Conservation (phyloP, 2,797 vertebrate species). For the Hippocampus kuda region DNA sequence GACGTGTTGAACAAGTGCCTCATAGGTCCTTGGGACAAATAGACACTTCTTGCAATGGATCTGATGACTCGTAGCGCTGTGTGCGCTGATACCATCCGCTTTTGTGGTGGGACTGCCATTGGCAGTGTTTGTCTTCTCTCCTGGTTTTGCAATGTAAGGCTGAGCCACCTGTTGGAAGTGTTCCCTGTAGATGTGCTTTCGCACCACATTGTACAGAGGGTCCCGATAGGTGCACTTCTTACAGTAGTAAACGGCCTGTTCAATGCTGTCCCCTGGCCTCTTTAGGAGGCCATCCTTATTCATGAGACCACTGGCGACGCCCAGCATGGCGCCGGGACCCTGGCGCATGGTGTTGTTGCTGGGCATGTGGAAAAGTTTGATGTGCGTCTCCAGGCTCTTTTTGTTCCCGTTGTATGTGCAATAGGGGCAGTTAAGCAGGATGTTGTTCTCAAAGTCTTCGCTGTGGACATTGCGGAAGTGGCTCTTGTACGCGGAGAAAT, state of each 20-base stretch:
- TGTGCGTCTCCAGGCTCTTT: conserved; percentile 98
- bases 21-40: conserved; percentile 93
- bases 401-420: conserved; percentile 99
- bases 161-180: conserved; percentile 98
- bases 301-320: conserved; percentile 71
- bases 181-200: conserved; percentile 99
- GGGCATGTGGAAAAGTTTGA: conserved; percentile 98
- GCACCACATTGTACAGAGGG: conserved; percentile 95
- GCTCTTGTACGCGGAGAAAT: conserved; percentile 99
- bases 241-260: conserved; percentile 99
- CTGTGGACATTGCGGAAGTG: conserved; percentile 99
- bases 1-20: conserved; percentile 95
- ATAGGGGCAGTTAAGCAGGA: conserved; percentile 97
- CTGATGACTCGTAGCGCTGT: conserved; percentile 70
- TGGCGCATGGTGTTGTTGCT: conserved; percentile 74
- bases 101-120: conserved; percentile 49
- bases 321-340: conserved; percentile 44
- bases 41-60: conserved; percentile 98
- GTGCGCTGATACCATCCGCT: conserved; percentile 69
- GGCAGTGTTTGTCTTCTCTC: conserved; percentile 72
- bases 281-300: conserved; percentile 81
- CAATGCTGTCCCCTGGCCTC: conserved; percentile 83
- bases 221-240: conserved; percentile 99
- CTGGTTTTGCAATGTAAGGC: conserved; percentile 88
- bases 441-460: conserved; percentile 98